Conservation (phyloP, 2,113 vertebrate species). For the Tragelaphus strepsiceros region DNA sequence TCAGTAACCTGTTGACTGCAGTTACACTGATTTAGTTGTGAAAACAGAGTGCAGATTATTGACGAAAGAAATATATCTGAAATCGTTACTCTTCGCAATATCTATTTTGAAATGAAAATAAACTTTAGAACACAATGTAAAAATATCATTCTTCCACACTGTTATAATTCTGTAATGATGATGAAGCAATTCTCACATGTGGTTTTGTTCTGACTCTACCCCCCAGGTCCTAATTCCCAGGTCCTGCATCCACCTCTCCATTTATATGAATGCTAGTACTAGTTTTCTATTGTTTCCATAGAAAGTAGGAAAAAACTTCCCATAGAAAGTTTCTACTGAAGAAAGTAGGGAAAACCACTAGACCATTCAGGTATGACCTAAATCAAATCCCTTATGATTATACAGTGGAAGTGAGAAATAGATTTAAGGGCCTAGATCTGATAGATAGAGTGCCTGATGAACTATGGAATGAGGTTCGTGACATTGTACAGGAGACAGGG, state of each 20-base stretch:
- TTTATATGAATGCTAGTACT: neutral
- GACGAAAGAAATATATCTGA: constrained; percentile 1
- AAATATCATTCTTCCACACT: neutral
- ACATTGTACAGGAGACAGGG: too few relatives aligned
- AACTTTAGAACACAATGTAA: neutral
- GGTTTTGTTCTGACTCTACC: neutral
- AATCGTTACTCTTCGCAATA: neutral
- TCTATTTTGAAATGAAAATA: neutral
- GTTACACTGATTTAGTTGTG: neutral
- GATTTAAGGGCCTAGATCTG: too few relatives aligned
- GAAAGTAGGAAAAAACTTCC: too few relatives aligned
- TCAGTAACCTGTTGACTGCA: neutral
- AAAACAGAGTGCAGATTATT: neutral
- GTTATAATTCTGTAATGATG: neutral
- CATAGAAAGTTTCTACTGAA: too few relatives aligned
- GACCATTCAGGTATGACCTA: too few relatives aligned
- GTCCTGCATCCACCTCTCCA: neutral
- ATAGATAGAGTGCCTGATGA: too few relatives aligned
- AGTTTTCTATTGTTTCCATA: neutral
- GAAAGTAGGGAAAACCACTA: too few relatives aligned
- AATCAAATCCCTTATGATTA: too few relatives aligned
- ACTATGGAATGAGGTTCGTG: too few relatives aligned
- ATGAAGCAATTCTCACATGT: neutral
- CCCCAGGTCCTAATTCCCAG: neutral
- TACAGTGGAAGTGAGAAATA: too few relatives aligned